These are phyloP conservation scores for Phoxinus dragarum DNA, from an alignment of 2,797 vertebrate genomes.

Conservation along the genomic window DNA sequence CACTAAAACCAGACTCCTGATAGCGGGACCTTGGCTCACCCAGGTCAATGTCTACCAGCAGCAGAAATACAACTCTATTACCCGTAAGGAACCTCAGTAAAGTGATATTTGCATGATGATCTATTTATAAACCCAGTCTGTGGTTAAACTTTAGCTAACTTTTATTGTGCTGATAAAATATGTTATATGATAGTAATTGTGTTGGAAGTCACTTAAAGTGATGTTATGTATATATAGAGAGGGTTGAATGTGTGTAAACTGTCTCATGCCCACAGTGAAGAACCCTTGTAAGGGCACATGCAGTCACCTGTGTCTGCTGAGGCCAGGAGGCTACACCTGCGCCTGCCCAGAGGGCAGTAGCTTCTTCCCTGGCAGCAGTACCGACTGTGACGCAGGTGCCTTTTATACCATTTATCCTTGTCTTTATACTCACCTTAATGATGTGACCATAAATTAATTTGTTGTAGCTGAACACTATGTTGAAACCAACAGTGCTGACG, in stretches of 20 bases:
- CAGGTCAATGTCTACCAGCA: conserved; percentile 96
- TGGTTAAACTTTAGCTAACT: conserved; percentile 1
- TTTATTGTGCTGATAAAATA: neutral
- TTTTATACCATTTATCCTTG: conserved; percentile 14
- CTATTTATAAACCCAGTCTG: neutral
- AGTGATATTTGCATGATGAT: neutral
- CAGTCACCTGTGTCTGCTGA: conserved; percentile 95
- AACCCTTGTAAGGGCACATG: conserved; percentile 94
- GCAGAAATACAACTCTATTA: conserved; percentile 89
- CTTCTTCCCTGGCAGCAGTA: conserved; percentile 79
- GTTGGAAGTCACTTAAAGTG: neutral
- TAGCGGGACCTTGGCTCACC: conserved; percentile 95
- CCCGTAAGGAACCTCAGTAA: conserved; percentile 70
- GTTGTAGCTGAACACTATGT: neutral
- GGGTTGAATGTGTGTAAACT: neutral
- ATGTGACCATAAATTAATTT: conserved; percentile 20
- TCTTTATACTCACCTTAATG: conserved; percentile 9
- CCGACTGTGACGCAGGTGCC: conserved; percentile 92
- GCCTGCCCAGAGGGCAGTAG: conserved; percentile 90
- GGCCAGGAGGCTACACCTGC: conserved; percentile 92
- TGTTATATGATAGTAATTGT: neutral
- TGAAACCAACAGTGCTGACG: neutral
- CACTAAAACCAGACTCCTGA: conserved; percentile 89
- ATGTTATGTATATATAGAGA: neutral
- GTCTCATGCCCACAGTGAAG: conserved; percentile 74